These are phyloP conservation scores for Fistularia tabacaria DNA, from an alignment of 2,797 vertebrate species.

Conservation along the genomic window DNA sequence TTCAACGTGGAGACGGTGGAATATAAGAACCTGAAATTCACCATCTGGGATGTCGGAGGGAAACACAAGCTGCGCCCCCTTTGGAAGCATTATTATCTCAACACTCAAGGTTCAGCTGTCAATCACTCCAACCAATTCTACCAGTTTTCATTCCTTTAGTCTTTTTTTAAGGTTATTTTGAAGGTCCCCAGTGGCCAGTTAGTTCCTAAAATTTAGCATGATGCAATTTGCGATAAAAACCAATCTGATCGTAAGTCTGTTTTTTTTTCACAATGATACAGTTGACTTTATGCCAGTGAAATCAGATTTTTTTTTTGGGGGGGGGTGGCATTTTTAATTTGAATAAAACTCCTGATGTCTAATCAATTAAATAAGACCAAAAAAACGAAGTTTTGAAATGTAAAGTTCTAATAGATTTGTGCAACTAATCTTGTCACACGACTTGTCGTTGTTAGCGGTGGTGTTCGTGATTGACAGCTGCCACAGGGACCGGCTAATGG, in stretches of 20 bases:
- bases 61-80: constrained; percentile 96
- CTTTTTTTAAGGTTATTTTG: neutral
- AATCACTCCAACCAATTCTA: neutral
- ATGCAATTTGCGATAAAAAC: no score
- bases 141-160: neutral
- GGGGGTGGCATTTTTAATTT: no score
- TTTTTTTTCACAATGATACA: no score
- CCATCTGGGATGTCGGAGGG: constrained; percentile 98
- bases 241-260: no score
- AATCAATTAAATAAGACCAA: no score
- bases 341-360: no score
- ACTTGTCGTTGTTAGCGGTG: constrained; percentile 76
- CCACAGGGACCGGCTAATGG: constrained; percentile 91
- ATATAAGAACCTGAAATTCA: constrained; percentile 99
- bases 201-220: no score
- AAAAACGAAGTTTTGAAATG: no score
- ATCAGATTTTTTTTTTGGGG: no score
- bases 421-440: neutral
- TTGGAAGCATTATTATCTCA: constrained; percentile 99
- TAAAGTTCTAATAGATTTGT: no score
- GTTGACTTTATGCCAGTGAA: no score
- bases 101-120: constrained; percentile 87
- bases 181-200: neutral
- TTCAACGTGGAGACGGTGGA: constrained; percentile 99
- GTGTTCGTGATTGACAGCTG: constrained; percentile 98